Conservation (phyloP, 2,113 vertebrate genomes). For the Ia io region DNA sequence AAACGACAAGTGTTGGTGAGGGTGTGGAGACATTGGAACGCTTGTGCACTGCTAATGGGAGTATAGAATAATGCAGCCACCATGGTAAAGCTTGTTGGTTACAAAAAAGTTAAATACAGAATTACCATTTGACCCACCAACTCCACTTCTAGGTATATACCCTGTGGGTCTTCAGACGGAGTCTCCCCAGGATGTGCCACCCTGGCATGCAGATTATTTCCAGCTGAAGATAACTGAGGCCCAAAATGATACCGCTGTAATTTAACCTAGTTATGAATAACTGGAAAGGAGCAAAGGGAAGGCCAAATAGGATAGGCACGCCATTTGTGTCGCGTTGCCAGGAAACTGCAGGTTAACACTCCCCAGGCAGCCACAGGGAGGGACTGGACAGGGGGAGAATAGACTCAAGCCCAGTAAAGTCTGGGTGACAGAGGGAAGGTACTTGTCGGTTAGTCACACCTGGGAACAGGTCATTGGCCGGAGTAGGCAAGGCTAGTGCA, state of each 20-base stretch:
- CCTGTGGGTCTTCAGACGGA: background rate
- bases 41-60: background rate
- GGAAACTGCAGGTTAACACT: background rate
- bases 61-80: too few relatives aligned
- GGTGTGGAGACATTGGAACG: background rate
- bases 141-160: too few relatives aligned
- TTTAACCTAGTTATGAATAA: too few relatives aligned
- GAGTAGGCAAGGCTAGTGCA: too few relatives aligned
- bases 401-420: background rate
- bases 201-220: background rate
- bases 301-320: too few relatives aligned
- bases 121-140: background rate
- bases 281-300: too few relatives aligned
- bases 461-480: too few relatives aligned
- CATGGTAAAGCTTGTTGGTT: background rate
- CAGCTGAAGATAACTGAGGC: background rate
- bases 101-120: background rate
- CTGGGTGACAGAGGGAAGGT: background rate
- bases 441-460: too few relatives aligned
- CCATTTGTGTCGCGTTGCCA: background rate
- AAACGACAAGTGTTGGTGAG: background rate
- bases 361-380: background rate
- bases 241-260: background rate
- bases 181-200: background rate
- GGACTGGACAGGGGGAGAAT: too few relatives aligned